Percentiles rank a stretch among this genome's conserved stretches.
These are phyloP conservation scores for Rhineura floridana DNA, from an alignment of 2,113 vertebrate species.

Conservation along the genomic window DNA sequence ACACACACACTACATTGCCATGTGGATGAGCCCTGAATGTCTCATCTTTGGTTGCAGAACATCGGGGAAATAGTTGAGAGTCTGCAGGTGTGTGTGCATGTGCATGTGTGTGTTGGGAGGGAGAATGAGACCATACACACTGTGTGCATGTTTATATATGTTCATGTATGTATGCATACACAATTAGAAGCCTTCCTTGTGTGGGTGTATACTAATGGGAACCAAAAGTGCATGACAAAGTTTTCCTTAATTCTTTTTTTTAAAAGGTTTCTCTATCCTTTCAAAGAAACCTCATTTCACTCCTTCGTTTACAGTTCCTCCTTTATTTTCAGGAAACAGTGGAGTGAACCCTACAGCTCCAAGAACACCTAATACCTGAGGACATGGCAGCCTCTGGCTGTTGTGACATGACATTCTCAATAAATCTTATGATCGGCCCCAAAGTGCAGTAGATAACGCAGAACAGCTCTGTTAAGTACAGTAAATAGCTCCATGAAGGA, in stretches of 20 bases:
- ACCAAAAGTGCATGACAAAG: not conserved
- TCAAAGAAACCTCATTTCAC: slow-evolving; percentile 25
- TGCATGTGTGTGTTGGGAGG: too few relatives aligned
- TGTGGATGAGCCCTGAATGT: too few relatives aligned
- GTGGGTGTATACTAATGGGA: not conserved
- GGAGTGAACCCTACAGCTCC: not conserved
- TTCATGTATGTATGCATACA: too few relatives aligned
- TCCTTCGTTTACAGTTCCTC: slow-evolving; percentile 29
- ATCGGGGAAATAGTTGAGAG: too few relatives aligned
- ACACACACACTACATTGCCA: too few relatives aligned
- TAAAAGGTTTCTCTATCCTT: not conserved
- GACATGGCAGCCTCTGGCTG: slow-evolving; percentile 17
- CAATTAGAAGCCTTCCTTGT: too few relatives aligned
- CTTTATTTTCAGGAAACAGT: slow-evolving; percentile 52
- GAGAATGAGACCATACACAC: too few relatives aligned
- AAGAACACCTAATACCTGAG: not conserved
- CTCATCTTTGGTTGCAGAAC: too few relatives aligned
- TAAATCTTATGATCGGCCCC: slow-evolving; percentile 53
- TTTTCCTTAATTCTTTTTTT: not conserved
- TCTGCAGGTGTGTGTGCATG: too few relatives aligned
- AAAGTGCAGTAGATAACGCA: slow-evolving; percentile 46
- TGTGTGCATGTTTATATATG: too few relatives aligned
- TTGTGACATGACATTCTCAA: slow-evolving; percentile 47
- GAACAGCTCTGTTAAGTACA: slow-evolving; percentile 40
- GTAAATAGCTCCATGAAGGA: slow-evolving; percentile 54